These are phyloP conservation scores for Gavialis gangeticus DNA, from an alignment of 2,113 vertebrate genomes.

Conservation along the genomic window DNA sequence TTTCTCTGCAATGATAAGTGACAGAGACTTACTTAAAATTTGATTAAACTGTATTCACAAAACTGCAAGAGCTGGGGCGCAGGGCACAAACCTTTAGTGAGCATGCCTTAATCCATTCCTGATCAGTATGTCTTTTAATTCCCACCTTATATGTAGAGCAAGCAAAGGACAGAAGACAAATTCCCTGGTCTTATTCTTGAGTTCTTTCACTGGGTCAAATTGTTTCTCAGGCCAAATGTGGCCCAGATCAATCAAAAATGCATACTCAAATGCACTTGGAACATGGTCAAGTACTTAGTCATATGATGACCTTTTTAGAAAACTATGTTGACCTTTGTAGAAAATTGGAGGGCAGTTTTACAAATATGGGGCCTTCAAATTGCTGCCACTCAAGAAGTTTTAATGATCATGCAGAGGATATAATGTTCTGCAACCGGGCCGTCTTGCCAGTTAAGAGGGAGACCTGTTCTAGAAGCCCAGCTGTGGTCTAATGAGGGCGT, in stretches of 20 bases:
- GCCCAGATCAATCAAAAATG: neutral
- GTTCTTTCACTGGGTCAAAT: neutral
- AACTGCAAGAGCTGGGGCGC: neutral
- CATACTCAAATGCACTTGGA: fast-evolving
- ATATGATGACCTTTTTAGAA: too few relatives aligned
- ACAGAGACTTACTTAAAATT: neutral
- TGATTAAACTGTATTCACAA: neutral
- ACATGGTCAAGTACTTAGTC: too few relatives aligned
- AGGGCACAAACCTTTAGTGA: neutral
- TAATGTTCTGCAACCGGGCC: neutral
- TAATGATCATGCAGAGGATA: neutral
- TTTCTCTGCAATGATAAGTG: neutral
- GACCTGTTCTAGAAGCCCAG: too few relatives aligned
- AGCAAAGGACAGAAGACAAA: fast-evolving
- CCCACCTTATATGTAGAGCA: neutral
- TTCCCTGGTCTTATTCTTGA: neutral
- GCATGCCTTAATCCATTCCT: neutral
- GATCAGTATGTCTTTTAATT: neutral
- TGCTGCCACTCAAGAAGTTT: neutral
- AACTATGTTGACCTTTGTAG: neutral
- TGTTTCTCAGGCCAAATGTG: neutral
- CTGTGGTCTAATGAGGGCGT: too few relatives aligned
- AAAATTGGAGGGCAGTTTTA: neutral
- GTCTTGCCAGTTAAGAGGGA: too few relatives aligned
- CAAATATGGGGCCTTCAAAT: neutral